Conservation (phyloP, 2,797 vertebrate genomes). For the Cirrhinus molitorella region DNA sequence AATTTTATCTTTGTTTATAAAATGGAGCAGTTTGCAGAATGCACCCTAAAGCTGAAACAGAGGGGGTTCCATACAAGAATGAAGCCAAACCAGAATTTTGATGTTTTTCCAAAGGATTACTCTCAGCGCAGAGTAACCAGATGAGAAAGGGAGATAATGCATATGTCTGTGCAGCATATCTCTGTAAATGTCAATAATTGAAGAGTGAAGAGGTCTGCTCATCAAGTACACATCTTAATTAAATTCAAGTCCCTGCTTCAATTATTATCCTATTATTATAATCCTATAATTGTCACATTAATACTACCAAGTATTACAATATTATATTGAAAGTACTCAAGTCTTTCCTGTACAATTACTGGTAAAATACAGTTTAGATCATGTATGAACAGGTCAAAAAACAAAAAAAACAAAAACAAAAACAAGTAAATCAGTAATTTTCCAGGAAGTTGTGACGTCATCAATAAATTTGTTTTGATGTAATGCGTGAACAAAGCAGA, state of each 20-base stretch:
- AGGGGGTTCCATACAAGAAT: not conserved
- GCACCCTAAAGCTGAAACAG: not conserved
- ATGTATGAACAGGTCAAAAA: not conserved
- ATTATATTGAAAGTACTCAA: not conserved
- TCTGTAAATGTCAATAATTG: no score
- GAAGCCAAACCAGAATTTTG: not conserved
- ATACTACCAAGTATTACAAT: not conserved
- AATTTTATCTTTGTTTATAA: constrained; percentile 8
- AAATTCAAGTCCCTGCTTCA: no score
- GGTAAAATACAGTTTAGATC: not conserved
- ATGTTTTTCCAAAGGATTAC: not conserved
- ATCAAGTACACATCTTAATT: no score
- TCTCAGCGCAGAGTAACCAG: not conserved
- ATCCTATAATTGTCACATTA: not conserved
- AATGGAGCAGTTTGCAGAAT: not conserved
- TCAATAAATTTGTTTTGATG: no score
- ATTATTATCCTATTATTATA: no score
- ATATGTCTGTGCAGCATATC: not conserved
- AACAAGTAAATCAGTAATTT: not conserved
- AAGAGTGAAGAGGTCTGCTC: no score
- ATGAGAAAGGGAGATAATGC: not conserved
- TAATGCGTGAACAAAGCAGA: no score
- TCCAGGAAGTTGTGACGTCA: no score
- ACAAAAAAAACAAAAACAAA: no score
- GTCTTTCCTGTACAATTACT: not conserved